Conservation (phyloP, 2,888 invertebrate species). For the Pachycephus smyrnensis region DNA sequence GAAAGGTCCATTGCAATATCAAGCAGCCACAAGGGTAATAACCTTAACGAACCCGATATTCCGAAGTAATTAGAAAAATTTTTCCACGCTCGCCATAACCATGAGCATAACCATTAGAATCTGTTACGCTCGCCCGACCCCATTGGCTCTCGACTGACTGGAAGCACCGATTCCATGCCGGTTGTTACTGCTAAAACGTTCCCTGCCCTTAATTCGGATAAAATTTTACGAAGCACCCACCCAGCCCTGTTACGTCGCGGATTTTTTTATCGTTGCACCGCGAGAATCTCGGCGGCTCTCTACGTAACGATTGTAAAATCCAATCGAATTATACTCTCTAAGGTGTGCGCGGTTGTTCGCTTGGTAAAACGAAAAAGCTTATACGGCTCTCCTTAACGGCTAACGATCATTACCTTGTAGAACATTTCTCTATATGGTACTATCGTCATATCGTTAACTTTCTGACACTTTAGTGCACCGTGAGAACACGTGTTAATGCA, state of each 20-base stretch:
- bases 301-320: not conserved
- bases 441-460: not conserved
- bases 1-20: not conserved
- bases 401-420: not conserved
- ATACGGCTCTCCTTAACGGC: not conserved
- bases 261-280: not conserved
- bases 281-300: not conserved
- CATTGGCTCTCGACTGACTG: not conserved
- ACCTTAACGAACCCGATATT: slow-evolving; percentile 32
- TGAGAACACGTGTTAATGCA: not conserved
- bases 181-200: not conserved
- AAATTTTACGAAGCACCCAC: slow-evolving; percentile 24
- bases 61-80: slow-evolving; percentile 53
- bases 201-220: slow-evolving; percentile 33
- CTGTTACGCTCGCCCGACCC: slow-evolving; percentile 47
- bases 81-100: slow-evolving; percentile 41
- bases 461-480: not conserved
- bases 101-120: slow-evolving; percentile 62
- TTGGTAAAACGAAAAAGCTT: not conserved
- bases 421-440: not conserved
- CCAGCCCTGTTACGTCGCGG: not conserved
- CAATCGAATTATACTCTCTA: not conserved
- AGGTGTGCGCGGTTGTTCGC: not conserved
- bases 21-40: not conserved
- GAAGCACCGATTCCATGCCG: slow-evolving; percentile 2